A percentile compares a stretch with the other conserved stretches of the same genome.
Conservation (phyloP, 2,888 invertebrate genomes). For the Ochropacha duplaris region DNA sequence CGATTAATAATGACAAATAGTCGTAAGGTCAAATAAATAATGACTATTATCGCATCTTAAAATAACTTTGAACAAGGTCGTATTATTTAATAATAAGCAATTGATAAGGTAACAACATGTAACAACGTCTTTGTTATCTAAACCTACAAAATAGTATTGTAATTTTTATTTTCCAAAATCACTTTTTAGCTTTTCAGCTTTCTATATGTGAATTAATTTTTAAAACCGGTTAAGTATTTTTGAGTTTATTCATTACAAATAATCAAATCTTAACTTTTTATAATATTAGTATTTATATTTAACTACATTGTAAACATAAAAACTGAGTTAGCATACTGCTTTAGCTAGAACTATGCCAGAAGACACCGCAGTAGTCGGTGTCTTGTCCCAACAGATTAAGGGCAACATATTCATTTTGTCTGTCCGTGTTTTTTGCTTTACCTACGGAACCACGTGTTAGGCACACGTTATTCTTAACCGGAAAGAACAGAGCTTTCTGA, state of each 20-base stretch:
- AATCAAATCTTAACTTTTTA: too few relatives aligned
- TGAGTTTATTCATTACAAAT: too few relatives aligned
- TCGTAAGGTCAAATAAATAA: not conserved
- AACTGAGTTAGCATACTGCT: not conserved
- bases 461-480: constrained; percentile 60
- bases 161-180: too few relatives aligned
- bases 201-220: too few relatives aligned
- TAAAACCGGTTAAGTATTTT: too few relatives aligned
- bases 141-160: too few relatives aligned
- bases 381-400: constrained; percentile 29
- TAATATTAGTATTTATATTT: too few relatives aligned
- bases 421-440: constrained; percentile 50
- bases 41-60: not conserved
- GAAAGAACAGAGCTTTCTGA: constrained; percentile 36
- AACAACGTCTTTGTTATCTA: not conserved
- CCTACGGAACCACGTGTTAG: constrained; percentile 69
- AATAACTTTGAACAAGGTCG: not conserved
- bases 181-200: too few relatives aligned
- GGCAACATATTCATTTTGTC: constrained; percentile 40
- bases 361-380: not conserved
- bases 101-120: not conserved
- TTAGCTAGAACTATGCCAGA: not conserved
- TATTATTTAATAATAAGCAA: not conserved
- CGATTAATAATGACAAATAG: not conserved
- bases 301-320: too few relatives aligned